Conservation (phyloP, 2,113 vertebrate genomes). For the Mirza zaza region DNA sequence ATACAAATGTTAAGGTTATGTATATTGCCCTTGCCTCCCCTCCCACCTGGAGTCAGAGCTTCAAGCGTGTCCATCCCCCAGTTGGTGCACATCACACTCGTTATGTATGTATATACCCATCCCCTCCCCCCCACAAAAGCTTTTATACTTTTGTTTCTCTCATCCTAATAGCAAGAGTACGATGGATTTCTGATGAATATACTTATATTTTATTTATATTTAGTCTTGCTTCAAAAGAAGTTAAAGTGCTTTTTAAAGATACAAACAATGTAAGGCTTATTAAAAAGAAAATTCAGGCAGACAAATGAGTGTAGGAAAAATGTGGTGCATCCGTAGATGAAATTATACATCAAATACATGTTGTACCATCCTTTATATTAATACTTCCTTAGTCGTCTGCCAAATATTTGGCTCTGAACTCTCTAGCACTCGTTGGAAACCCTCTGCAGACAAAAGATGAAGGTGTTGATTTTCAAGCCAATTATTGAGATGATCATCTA, state of each 20-base stretch:
- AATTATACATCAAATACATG: not conserved
- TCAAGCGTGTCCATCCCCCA: too few relatives aligned
- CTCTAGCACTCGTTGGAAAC: not conserved
- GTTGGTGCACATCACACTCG: too few relatives aligned
- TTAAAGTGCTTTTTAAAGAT: not conserved
- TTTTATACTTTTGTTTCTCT: not conserved
- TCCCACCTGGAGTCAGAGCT: too few relatives aligned
- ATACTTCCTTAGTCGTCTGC: rapidly evolving
- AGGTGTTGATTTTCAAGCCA: not conserved
- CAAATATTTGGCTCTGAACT: not conserved
- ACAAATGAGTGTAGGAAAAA: not conserved
- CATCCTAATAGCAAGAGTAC: not conserved
- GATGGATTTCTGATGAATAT: not conserved
- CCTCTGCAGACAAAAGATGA: not conserved
- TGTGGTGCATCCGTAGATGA: not conserved
- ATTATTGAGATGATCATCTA: not conserved
- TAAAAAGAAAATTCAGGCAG: not conserved
- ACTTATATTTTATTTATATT: not conserved
- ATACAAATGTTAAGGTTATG: too few relatives aligned
- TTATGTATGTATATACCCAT: too few relatives aligned
- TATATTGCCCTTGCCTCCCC: too few relatives aligned
- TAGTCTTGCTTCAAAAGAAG: not conserved
- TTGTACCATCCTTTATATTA: not conserved
- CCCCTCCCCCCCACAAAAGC: not conserved
- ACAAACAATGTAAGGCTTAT: not conserved